Percentiles rank a stretch among this genome's conserved stretches.
Evolutionary conservation across 2,888 invertebrate genomes (phyloP).

Genomic region (Chrysolina americana): DNA sequence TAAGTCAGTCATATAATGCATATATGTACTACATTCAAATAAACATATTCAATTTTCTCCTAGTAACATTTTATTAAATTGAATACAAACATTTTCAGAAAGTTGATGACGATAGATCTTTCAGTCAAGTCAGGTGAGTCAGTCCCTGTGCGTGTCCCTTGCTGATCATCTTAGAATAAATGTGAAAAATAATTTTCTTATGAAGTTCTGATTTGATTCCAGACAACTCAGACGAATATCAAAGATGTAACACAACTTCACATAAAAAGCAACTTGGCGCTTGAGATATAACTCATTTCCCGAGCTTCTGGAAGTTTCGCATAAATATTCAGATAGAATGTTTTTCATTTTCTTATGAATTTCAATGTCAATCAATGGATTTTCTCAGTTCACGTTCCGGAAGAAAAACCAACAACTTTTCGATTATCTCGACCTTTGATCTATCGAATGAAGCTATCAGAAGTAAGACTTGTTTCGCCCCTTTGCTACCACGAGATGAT

Average conservation of each 20-base stretch:
- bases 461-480: conserved; percentile 23
- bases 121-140: no score
- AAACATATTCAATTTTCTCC: neutral
- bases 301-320: conserved; percentile 1
- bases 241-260: conserved; percentile 4
- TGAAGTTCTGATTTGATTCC: neutral
- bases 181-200: neutral
- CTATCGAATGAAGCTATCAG: conserved; percentile 51
- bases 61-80: no score
- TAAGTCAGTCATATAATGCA: no score
- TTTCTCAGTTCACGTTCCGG: conserved; percentile 23
- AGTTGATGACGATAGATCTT: no score
- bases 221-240: neutral
- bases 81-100: no score
- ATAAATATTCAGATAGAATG: conserved; percentile 30
- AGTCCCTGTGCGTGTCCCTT: neutral
- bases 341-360: conserved; percentile 31
- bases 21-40: neutral
- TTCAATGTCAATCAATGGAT: conserved; percentile 31
- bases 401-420: conserved; percentile 58
- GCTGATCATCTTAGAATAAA: neutral
- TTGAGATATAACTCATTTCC: conserved; percentile 14
- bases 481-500: conserved; percentile 18
- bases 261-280: conserved; percentile 18
- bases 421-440: conserved; percentile 61